These are phyloP conservation scores for Pipistrellus pygmaeus DNA, from an alignment of 2,797 vertebrate species.

Conservation along the genomic window DNA sequence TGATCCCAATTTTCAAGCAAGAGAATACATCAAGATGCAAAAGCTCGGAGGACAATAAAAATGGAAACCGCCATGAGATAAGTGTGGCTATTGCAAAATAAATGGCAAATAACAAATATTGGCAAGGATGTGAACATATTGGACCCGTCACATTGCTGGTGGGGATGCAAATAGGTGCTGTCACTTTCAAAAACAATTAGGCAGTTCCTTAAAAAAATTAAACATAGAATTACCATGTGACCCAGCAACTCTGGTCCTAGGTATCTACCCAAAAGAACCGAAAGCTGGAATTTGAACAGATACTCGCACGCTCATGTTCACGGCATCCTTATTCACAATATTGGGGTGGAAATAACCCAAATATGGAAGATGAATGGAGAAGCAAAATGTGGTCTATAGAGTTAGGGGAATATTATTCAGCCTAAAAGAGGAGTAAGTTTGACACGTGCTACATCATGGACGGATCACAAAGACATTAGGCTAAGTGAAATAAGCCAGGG, in stretches of 20 bases:
- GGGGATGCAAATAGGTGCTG: not conserved
- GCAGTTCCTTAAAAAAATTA: not conserved
- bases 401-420: not conserved
- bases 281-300: not conserved
- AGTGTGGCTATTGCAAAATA: not conserved
- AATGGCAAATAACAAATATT: not conserved
- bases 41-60: not conserved
- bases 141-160: not conserved
- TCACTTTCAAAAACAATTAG: not conserved
- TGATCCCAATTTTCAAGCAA: not conserved
- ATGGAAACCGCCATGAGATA: not conserved
- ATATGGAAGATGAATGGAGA: not conserved
- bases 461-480: not conserved
- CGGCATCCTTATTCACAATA: not conserved
- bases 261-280: not conserved
- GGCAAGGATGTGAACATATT: not conserved
- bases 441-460: too few species aligned
- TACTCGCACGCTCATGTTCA: not conserved
- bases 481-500: not conserved
- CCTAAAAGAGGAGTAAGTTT: not conserved
- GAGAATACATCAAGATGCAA: not conserved
- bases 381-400: not conserved
- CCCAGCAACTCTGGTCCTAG: not conserved
- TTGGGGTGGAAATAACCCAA: not conserved
- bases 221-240: not conserved